Base-by-base conservation (phyloP, 2,888 invertebrate species). In the Perithous albicinctus region DNA sequence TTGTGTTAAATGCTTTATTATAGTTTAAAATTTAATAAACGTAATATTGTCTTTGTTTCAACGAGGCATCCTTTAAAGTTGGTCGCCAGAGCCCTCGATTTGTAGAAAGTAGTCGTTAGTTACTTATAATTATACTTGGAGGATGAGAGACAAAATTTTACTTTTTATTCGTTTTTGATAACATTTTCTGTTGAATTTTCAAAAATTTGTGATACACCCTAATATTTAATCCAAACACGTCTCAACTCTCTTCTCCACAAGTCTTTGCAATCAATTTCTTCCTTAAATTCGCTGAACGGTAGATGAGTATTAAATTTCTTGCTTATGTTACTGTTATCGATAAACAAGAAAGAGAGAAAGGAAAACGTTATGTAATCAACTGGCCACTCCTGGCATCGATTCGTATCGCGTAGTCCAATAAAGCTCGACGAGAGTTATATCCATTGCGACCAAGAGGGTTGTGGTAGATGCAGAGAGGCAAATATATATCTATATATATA, bases 401-500 rank as follows among this genome's bases (percentile, higher is more conserved):
- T 81, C 70, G 66, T 78, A 78, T 78, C 83, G 83, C 74, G 80
- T 83, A 85, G 75, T 83, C 78, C 81, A 80, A 83, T 83, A 78
- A 85, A 83, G 64, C 78, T 72, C 20, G 48, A 41, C 51, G 32
- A 51, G 61, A 78, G 66, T 83, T 80, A 69, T 80, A 78, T 78
- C 64, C 18, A 61, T 64, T 32, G 41, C 15, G 48, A 67, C 41
- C 41, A 41, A 15, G 26, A 18, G 64, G 38, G 43, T 46, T 35
- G 56, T 5, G 18, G 48, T 15, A 10, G 5, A 26, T 4, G 29
- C 8, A 15, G 56, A 23, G 51, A 26, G 8, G 3, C 20, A 54
- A 54, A 23, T 18, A 66, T 7, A 41, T 12, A 63, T 6, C n/a
- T 26, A 26, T 8, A 23, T 51, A 12, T 23, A 54, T 54, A 15